Evolutionary conservation across 1,140 invertebrate genomes (phyloP), one percentile per base, ranked within the genome.

Genomic region (Drosophila leontia): DNA sequence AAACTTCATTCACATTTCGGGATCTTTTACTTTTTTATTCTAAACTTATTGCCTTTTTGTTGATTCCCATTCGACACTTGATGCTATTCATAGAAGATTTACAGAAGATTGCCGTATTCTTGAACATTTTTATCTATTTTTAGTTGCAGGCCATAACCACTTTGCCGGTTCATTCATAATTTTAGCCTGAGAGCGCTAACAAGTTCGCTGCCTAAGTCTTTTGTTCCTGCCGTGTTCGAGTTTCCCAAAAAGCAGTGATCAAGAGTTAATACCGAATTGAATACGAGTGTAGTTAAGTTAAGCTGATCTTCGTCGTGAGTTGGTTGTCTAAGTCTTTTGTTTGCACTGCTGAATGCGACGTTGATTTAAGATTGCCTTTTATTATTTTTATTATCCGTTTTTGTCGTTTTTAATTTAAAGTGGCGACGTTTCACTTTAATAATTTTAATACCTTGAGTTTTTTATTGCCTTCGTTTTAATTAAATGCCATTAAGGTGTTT

Each of bases 391-490:
- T 60, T 60, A 60, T 74, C 53, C 51, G 69, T 71, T 72, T 72
- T 72, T 58, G 67, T 59, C 65, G 67, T 68, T 70, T 70, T 70
- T 70, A 68, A 68, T 72, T 72, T 68, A 53, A 78, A 69, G 65
- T 78, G 64, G 58, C 76, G 75, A 79, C 58, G 76, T 78, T 79
- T 79, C 76, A 80, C 77, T 80, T 75, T 80, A 74, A 80, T 80
- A 80, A 74, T 80, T 80, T 80, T 80, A 67, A 68, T 80, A 74
- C 68, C 76, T 80, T 80, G 68, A 48, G 57, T 58, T 71, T 64
- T 78, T 78, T 78, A 57, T 69, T 60, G 50, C 62, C 67, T 63
- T 62, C 75, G 57, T 79, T 79, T 71, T 78, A 79, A 78, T 79
- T 71, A 79, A 79, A 78, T 72, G 76, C 75, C 67, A 79, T 79